phyloP scores from a whole-genome alignment of 1,140 invertebrate genomes.

The Lordiphosa mommai region DNA sequence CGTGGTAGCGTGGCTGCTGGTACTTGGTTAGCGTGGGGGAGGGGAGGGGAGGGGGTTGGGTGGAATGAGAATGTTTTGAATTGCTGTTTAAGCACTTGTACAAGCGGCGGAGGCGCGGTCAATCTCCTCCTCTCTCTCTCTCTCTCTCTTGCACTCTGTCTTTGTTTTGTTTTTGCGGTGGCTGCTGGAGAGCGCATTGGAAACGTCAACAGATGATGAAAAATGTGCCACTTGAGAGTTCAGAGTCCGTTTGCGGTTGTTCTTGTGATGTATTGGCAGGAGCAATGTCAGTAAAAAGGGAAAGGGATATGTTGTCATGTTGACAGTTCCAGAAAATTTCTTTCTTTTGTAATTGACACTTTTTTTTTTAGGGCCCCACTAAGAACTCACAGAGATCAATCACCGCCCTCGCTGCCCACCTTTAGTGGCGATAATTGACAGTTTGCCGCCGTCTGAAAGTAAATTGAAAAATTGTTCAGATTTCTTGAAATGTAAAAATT shows the following conservation, averaged over 20 bases:
- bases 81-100: conserved; percentile 16
- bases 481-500: conserved; percentile 37
- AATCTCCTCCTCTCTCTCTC: neutral
- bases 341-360: conserved; percentile 65
- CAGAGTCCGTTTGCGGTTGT: conserved; percentile 1
- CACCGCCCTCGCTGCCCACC: conserved; percentile 17
- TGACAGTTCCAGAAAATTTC: conserved; percentile 32
- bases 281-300: conserved; percentile 17
- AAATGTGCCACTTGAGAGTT: conserved; percentile 67
- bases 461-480: conserved; percentile 72
- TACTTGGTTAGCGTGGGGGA: neutral
- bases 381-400: conserved; percentile 40
- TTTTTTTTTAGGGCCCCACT: conserved; percentile 32
- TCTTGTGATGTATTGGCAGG: conserved; percentile 66
- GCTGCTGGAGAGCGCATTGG: conserved; percentile 17
- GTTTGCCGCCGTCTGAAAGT: conserved; percentile 55
- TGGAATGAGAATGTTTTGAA: conserved; percentile 20
- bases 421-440: conserved; percentile 57
- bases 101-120: no score
- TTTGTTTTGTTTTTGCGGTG: conserved; percentile 21
- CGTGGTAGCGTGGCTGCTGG: conserved; percentile 49
- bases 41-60: conserved; percentile 2
- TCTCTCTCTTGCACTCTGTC: neutral
- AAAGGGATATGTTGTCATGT: conserved; percentile 17
- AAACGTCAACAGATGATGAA: conserved; percentile 71